Evolutionary conservation across 2,888 invertebrate species (phyloP), one percentile per base, ranked within the genome.

Genomic region (Boloria selene): DNA sequence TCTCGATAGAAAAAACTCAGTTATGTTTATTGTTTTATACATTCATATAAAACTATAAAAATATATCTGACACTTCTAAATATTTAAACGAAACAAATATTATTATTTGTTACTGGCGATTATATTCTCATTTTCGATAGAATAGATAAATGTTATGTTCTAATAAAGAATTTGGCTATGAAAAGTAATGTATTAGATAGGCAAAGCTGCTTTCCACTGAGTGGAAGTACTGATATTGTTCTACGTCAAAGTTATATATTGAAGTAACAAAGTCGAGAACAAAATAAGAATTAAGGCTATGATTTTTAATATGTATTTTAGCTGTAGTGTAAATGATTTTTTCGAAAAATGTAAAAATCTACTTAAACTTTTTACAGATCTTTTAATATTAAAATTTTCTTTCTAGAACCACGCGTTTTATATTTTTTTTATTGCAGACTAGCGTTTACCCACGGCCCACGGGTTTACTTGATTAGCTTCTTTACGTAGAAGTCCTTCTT

Each of bases 211-310:
- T 56, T 26, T 56, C 56, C 45, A 56, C 45, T 56, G 56, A 26
- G 45, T 56, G 16, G 56, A 45, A n/a, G 45, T 16, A 45, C 10
- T 13, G 5, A 16, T 17, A 17, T n/a, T 45, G 44, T 45, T 56
- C 45, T 45, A 22, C 31, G 31, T 38, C 31, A 38, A 38, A 2
- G 10, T 38, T 38, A 38, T 38, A 38, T 10, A 0, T 31, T 31
- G 31, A 10, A 10, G 31, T 10, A 38, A 38, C 31, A 38, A 2
- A 10, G 31, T 38, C 31, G 31, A 16, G n/a, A 49, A 17, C 50
- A 38, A n/a, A n/a, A 49, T 17, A 50, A 50, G 49, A 59, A 59
- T 31, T 59, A 38, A 7, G 59, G 59, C 59, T 59, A 59, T 59
- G 59, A 59, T 38, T n/a, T 59, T 17, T 31, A 14, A 16, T 49